A percentile compares a stretch with the other conserved stretches of the same genome.
Evolutionary conservation across 2,113 vertebrate genomes (phyloP).

Genomic region (Pagrus major): DNA sequence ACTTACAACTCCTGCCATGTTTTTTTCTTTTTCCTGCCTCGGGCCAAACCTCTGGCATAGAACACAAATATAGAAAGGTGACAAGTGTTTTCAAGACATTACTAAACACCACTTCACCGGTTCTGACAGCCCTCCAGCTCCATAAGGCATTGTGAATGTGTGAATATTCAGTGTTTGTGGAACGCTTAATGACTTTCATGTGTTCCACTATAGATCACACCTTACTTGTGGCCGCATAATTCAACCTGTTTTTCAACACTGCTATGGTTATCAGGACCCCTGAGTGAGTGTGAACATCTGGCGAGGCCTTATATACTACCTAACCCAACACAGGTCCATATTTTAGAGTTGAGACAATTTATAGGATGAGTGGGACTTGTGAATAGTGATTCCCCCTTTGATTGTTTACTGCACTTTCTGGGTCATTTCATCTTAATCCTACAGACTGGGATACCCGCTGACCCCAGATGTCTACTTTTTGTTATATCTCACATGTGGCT

Average conservation of each 20-base stretch:
- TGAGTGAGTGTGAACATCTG: slow-evolving; percentile 71
- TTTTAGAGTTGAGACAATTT: slow-evolving; percentile 18
- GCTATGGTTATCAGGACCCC: slow-evolving; percentile 43
- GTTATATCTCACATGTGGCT: no score
- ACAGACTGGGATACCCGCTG: no score
- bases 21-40: background rate
- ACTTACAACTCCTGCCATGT: background rate
- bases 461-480: no score
- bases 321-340: slow-evolving; percentile 24
- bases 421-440: no score
- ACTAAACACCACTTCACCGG: slow-evolving; percentile 36
- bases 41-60: slow-evolving; percentile 15
- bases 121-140: slow-evolving; percentile 35
- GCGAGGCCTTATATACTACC: slow-evolving; percentile 46
- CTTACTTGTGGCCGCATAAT: slow-evolving; percentile 48
- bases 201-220: slow-evolving; percentile 59
- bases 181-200: slow-evolving; percentile 64
- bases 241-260: slow-evolving; percentile 46
- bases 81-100: slow-evolving; percentile 57
- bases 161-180: slow-evolving; percentile 57
- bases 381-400: background rate
- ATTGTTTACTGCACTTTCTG: background rate
- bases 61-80: slow-evolving; percentile 43
- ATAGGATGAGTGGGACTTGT: slow-evolving; percentile 8
- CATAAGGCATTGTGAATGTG: slow-evolving; percentile 55